phyloP scores from a whole-genome alignment of 2,797 vertebrate genomes.

The Perodicticus potto region DNA sequence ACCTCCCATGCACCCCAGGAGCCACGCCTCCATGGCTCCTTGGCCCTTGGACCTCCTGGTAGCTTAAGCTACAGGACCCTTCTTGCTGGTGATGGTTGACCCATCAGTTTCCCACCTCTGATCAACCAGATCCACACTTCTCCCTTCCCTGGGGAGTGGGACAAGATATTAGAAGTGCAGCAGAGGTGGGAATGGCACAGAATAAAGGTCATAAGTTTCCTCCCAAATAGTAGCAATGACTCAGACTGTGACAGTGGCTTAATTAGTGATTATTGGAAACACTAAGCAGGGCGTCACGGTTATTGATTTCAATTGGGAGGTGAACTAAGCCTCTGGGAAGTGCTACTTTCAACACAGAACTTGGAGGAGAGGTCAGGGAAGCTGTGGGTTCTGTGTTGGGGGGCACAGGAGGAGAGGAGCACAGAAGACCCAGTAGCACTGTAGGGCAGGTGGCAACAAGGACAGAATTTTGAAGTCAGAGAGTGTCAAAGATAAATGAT shows the following conservation, averaged over 20 bases:
- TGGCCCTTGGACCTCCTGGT: too few relatives aligned
- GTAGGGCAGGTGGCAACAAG: background rate
- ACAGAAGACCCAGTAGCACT: too few relatives aligned
- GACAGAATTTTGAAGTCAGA: background rate
- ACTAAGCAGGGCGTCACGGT: too few relatives aligned
- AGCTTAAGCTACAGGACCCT: background rate
- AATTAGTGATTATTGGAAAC: fast-evolving
- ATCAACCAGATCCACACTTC: background rate
- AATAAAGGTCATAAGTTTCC: background rate
- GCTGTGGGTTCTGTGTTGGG: background rate
- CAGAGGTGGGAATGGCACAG: background rate
- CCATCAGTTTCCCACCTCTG: background rate
- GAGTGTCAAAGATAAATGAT: background rate
- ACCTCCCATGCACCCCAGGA: fast-evolving
- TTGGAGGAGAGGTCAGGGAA: background rate
- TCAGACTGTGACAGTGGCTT: fast-evolving
- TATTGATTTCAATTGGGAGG: background rate
- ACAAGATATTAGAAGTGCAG: background rate
- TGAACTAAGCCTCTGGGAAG: background rate
- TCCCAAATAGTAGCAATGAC: background rate
- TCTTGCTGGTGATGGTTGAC: fast-evolving
- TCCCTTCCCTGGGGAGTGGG: background rate
- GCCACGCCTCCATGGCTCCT: too few relatives aligned
- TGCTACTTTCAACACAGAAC: background rate
- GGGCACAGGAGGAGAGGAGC: too few relatives aligned